These are phyloP conservation scores for Silurus aristotelis DNA, from an alignment of 2,797 vertebrate genomes.

Conservation along the genomic window DNA sequence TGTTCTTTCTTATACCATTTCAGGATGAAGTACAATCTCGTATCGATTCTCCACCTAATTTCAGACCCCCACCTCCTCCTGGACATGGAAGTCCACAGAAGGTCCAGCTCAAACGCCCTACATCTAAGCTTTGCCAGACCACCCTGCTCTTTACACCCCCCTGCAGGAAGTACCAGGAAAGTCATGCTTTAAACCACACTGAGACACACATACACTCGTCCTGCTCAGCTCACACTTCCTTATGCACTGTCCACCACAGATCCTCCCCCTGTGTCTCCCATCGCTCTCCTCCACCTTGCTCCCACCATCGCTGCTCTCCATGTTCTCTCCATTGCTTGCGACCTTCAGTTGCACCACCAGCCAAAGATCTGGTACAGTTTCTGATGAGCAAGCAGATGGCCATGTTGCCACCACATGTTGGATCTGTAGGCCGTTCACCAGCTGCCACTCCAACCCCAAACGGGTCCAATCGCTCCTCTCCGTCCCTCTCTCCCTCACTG, in stretches of 20 bases:
- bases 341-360: conserved; percentile 55
- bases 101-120: conserved; percentile 69
- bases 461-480: conserved; percentile 67
- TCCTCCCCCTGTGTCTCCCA: conserved; percentile 48
- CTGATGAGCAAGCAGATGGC: conserved; percentile 77
- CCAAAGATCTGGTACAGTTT: conserved; percentile 79
- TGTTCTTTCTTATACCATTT: conserved; percentile 37
- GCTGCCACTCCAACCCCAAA: conserved; percentile 60
- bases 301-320: conserved; percentile 48
- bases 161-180: conserved; percentile 64
- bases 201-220: conserved; percentile 29
- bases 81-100: conserved; percentile 54
- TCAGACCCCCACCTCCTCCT: conserved; percentile 67
- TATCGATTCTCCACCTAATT: conserved; percentile 71
- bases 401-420: conserved; percentile 61
- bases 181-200: conserved; percentile 46
- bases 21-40: conserved; percentile 79
- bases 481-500: conserved; percentile 64
- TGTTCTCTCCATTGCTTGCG: conserved; percentile 55
- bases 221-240: conserved; percentile 41
- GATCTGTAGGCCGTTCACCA: conserved; percentile 61
- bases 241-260: conserved; percentile 52
- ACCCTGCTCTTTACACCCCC: conserved; percentile 75
- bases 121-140: conserved; percentile 72
- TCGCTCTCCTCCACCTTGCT: conserved; percentile 43